Percentiles rank a stretch among this genome's conserved stretches.
phyloP scores from a whole-genome alignment of 2,888 invertebrate genomes.

The Geophilus truncorum region DNA sequence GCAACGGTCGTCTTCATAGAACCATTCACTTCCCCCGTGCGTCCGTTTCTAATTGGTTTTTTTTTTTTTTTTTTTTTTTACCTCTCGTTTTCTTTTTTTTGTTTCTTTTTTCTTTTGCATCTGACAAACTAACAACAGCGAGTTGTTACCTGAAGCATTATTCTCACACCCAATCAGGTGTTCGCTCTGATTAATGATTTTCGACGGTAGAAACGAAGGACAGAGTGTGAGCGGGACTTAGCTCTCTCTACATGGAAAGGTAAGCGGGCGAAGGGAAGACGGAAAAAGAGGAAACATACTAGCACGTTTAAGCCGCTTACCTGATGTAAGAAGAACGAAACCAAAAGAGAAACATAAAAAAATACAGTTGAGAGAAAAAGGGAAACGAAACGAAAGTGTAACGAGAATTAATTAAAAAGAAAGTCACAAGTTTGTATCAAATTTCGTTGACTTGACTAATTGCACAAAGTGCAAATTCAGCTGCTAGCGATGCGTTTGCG shows the following conservation, averaged over 20 bases:
- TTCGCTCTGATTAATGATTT: constrained; percentile 15
- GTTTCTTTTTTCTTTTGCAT: neutral
- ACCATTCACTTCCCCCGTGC: constrained; percentile 22
- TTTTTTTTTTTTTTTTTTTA: neutral
- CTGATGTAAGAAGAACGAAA: neutral
- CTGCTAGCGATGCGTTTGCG: neutral
- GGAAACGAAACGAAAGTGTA: neutral
- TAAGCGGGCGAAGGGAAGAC: neutral
- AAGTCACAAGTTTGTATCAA: neutral
- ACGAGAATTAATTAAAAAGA: neutral
- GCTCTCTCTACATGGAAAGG: neutral
- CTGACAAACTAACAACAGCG: neutral
- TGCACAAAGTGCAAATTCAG: constrained; percentile 7
- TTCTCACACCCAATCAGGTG: constrained; percentile 20
- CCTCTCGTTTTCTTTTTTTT: neutral
- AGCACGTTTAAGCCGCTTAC: constrained; percentile 18
- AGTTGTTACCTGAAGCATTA: neutral
- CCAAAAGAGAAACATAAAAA: neutral
- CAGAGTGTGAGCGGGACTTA: neutral
- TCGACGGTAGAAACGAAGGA: neutral
- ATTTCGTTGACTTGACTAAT: neutral
- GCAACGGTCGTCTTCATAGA: constrained; percentile 12
- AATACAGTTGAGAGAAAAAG: neutral
- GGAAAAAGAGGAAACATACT: neutral
- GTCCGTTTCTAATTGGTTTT: constrained; percentile 18